Percentiles rank a stretch among this genome's conserved stretches.
Evolutionary conservation across 2,797 vertebrate genomes (phyloP).

Genomic region (Hydrophis major): DNA sequence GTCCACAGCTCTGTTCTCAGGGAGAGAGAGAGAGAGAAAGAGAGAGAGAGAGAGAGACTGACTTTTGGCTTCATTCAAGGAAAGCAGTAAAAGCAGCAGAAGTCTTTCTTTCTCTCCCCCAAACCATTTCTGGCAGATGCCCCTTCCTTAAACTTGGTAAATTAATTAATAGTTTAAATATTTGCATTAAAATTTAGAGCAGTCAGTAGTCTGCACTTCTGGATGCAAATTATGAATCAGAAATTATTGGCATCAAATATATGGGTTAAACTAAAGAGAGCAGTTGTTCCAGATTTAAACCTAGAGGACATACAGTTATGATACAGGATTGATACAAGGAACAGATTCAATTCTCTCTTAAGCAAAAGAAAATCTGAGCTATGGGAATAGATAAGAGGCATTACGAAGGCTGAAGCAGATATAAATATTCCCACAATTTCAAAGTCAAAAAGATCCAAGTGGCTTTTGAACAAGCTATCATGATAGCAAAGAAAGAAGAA

Average conservation of each 20-base stretch:
- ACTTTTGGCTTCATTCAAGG: too few species aligned
- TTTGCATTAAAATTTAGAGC: background rate
- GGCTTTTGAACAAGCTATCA: background rate
- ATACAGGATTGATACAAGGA: background rate
- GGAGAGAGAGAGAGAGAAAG: too few species aligned
- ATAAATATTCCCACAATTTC: background rate
- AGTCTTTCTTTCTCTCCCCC: too few species aligned
- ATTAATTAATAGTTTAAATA: conserved; percentile 4
- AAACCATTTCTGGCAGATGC: background rate
- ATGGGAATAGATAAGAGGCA: background rate
- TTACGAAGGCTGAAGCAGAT: background rate
- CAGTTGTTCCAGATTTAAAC: background rate
- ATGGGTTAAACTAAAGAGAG: background rate
- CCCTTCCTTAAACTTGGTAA: background rate
- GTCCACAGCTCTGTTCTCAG: too few species aligned
- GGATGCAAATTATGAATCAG: background rate
- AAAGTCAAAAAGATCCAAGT: background rate
- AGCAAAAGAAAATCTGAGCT: background rate
- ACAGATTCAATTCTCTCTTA: background rate
- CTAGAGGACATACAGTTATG: background rate
- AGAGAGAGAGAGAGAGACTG: too few species aligned
- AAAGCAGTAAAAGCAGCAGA: too few species aligned
- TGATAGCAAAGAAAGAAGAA: background rate
- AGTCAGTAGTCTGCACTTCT: background rate
- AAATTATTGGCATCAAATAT: background rate